These are phyloP conservation scores for Chinchilla lanigera DNA, from an alignment of 2,113 vertebrate genomes.

Conservation along the genomic window DNA sequence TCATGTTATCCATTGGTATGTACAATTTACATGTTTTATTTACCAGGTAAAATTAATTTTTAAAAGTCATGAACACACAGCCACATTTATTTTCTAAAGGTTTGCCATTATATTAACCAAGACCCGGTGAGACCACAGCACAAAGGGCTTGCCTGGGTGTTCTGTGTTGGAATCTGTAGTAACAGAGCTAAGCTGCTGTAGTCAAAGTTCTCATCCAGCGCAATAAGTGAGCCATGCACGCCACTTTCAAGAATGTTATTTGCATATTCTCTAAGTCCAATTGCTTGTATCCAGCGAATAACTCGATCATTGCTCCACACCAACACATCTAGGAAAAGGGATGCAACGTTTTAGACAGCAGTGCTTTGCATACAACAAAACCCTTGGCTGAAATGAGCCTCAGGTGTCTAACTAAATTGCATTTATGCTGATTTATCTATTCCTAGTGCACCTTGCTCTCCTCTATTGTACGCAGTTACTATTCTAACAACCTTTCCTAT, in stretches of 20 bases:
- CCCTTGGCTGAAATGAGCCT: background rate
- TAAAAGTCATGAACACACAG: background rate
- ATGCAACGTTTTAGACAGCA: background rate
- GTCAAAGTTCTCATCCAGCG: conserved; percentile 98
- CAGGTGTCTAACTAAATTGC: background rate
- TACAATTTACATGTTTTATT: background rate
- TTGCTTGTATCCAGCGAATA: conserved; percentile 98
- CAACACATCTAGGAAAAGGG: conserved; percentile 92
- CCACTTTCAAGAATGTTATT: conserved; percentile 98
- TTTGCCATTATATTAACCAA: background rate
- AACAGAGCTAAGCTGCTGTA: conserved; percentile 98
- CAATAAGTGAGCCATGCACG: conserved; percentile 96
- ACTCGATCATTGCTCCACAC: conserved; percentile 98
- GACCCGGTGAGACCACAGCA: background rate
- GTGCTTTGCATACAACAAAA: background rate
- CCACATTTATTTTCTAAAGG: background rate
- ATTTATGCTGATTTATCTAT: background rate
- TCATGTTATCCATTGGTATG: background rate
- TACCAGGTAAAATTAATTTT: background rate
- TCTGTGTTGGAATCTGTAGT: conserved; percentile 98
- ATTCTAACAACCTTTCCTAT: background rate
- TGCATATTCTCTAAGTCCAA: conserved; percentile 97
- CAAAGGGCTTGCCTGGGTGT: conserved; percentile 91
- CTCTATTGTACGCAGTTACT: background rate
- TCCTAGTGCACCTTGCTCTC: too few species aligned